phyloP scores from a whole-genome alignment of 2,113 vertebrate species.

The Antechinus flavipes region DNA sequence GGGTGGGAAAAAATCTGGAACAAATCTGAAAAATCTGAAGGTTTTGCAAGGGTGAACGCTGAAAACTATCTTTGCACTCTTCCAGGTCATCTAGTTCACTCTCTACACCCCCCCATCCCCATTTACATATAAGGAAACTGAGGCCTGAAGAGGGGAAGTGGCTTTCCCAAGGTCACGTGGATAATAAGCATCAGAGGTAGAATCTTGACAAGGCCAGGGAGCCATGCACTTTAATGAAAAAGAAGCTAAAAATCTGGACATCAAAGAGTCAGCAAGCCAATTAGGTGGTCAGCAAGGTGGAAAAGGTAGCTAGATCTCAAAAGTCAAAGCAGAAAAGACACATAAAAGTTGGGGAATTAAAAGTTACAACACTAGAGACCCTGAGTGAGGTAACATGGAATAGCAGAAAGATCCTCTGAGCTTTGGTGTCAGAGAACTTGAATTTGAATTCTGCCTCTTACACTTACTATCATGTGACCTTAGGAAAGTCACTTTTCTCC shows the following conservation, averaged over 20 bases:
- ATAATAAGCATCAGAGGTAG: not conserved
- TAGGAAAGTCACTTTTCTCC: not conserved
- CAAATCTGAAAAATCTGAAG: no score
- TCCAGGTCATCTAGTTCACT: not conserved
- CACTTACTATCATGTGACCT: not conserved
- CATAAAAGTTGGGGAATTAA: slow-evolving; percentile 60
- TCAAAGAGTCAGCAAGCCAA: slow-evolving; percentile 7
- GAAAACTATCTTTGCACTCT: not conserved
- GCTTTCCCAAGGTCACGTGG: not conserved
- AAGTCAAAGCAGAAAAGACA: slow-evolving; percentile 69
- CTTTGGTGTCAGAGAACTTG: not conserved
- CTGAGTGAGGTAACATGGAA: not conserved
- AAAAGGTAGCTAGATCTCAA: slow-evolving; percentile 8
- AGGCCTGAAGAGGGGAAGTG: not conserved
- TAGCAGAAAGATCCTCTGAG: not conserved
- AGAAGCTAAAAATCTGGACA: slow-evolving; percentile 32
- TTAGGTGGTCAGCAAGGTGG: slow-evolving; percentile 10
- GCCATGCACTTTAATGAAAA: slow-evolving; percentile 23
- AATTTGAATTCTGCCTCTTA: not conserved
- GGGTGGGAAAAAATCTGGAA: no score
- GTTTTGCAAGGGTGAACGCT: no score
- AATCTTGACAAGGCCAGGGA: not conserved
- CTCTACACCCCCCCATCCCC: no score
- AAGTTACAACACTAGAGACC: slow-evolving; percentile 46
- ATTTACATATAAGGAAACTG: not conserved